Conservation (phyloP, 2,888 invertebrate genomes). For the Cecidostiba fungosa region DNA sequence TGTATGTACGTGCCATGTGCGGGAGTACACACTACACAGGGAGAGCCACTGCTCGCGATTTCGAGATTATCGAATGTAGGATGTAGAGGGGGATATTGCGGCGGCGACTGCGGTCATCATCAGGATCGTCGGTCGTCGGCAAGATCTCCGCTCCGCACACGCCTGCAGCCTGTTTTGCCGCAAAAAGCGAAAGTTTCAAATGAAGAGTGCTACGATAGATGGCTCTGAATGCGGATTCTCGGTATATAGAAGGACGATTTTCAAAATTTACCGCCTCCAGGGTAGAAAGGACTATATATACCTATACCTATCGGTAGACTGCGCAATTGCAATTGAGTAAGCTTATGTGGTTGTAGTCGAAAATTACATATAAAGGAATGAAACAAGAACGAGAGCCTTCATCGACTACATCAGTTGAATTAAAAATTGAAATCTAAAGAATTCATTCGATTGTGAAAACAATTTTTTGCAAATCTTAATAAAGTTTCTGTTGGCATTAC, state of each 20-base stretch:
- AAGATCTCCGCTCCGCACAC: too few relatives aligned
- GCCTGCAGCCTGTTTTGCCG: too few relatives aligned
- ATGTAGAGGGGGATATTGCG: neutral
- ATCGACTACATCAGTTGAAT: too few relatives aligned
- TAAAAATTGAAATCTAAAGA: too few relatives aligned
- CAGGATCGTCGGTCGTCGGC: too few relatives aligned
- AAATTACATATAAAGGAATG: too few relatives aligned
- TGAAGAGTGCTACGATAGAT: neutral
- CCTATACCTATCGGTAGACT: neutral
- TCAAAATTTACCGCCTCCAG: neutral
- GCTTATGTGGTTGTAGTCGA: too few relatives aligned
- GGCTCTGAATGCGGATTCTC: slow-evolving; percentile 5
- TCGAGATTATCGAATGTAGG: slow-evolving; percentile 17
- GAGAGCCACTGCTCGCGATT: neutral
- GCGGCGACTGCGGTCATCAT: neutral
- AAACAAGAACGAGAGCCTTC: too few relatives aligned
- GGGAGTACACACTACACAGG: neutral
- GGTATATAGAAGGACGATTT: neutral
- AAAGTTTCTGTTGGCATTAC: too few relatives aligned
- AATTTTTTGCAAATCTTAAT: too few relatives aligned
- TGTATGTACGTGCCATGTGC: neutral
- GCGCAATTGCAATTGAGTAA: too few relatives aligned
- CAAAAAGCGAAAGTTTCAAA: neutral
- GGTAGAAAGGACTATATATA: neutral
- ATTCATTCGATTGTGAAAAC: too few relatives aligned